Conservation (phyloP, 2,113 vertebrate species). For the Platycercus adscitus region DNA sequence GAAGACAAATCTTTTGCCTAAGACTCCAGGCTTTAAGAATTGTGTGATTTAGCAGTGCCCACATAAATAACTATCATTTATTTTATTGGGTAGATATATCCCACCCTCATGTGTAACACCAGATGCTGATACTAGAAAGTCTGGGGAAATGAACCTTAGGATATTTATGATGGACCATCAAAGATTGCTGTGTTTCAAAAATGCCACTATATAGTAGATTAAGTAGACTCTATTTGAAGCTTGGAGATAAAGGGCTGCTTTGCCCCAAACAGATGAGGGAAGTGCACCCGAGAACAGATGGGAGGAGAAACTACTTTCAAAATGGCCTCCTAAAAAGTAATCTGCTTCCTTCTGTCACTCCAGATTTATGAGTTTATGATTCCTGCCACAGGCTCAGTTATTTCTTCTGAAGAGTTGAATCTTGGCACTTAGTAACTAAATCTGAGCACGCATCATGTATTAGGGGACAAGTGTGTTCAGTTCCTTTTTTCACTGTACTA, state of each 20-base stretch:
- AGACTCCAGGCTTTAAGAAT: not conserved
- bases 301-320: not conserved
- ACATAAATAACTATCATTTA: not conserved
- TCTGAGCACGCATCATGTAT: not conserved
- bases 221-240: not conserved
- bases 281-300: not conserved
- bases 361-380: not conserved
- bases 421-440: not conserved
- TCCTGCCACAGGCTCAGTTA: not conserved
- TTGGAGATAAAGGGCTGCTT: not conserved
- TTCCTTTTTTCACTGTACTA: not conserved
- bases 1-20: not conserved
- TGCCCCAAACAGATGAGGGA: not conserved
- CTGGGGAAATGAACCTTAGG: not conserved
- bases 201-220: not conserved
- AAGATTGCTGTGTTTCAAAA: not conserved
- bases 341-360: conserved; percentile 8
- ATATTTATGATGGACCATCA: not conserved
- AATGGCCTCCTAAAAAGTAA: not conserved
- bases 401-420: not conserved
- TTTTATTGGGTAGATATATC: not conserved
- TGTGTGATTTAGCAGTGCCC: not conserved
- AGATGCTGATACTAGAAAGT: not conserved
- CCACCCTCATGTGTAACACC: not conserved
- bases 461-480: not conserved